phyloP scores from a whole-genome alignment of 2,888 invertebrate species.

The Eubasilissa splendida region DNA sequence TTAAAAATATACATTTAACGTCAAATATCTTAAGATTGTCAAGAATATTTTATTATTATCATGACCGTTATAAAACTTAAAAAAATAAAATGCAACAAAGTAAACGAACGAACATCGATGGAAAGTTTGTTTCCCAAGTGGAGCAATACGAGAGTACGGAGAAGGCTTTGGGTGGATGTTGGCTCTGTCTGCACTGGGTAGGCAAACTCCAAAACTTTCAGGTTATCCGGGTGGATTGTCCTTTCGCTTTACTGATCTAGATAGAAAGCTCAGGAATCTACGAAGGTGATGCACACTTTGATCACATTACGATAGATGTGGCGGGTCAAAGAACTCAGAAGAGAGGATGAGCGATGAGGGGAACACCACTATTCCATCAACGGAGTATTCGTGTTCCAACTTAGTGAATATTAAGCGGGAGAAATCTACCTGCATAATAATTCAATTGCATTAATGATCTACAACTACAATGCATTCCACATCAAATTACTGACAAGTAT shows the following conservation, averaged over 20 bases:
- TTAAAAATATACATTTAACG: too few relatives aligned
- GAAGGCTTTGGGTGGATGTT: not conserved
- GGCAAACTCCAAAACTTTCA: not conserved
- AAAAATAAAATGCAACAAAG: slow-evolving; percentile 2
- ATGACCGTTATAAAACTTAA: too few relatives aligned
- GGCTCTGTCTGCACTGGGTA: not conserved
- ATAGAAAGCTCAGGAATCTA: slow-evolving; percentile 5
- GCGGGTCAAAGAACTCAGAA: not conserved
- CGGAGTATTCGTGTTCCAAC: too few relatives aligned
- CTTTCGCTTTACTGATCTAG: slow-evolving; percentile 24
- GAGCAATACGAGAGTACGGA: not conserved
- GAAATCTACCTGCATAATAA: too few relatives aligned
- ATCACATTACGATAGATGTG: slow-evolving; percentile 2
- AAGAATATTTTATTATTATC: too few relatives aligned
- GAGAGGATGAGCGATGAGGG: too few relatives aligned
- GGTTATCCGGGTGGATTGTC: slow-evolving; percentile 25
- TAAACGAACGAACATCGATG: not conserved
- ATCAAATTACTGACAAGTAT: too few relatives aligned
- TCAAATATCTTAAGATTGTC: too few relatives aligned
- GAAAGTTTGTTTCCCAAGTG: slow-evolving; percentile 18
- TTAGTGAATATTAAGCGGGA: too few relatives aligned
- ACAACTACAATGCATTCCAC: too few relatives aligned
- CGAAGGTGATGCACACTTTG: slow-evolving; percentile 27
- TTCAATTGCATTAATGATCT: too few relatives aligned
- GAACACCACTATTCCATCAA: too few relatives aligned